phyloP scores from a whole-genome alignment of 1,140 invertebrate species.

The Ceratina calcarata region DNA sequence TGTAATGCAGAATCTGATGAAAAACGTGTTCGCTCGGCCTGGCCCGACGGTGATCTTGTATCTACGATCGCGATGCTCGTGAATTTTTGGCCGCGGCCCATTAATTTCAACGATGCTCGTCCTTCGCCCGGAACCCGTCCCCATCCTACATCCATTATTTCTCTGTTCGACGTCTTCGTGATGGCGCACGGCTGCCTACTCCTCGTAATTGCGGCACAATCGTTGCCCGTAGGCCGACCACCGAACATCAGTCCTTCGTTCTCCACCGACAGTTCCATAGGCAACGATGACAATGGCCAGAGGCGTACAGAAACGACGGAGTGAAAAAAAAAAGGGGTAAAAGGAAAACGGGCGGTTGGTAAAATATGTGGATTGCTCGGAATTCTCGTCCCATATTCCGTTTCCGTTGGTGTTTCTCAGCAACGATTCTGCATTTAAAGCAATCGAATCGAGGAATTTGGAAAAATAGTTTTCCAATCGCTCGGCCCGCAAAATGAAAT shows the following conservation, averaged over 20 bases:
- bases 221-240: conserved; percentile 35
- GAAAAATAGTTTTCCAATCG: not conserved
- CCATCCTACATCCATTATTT: conserved; percentile 48
- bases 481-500: conserved; percentile 1
- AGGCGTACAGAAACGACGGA: not conserved
- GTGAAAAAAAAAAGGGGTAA: not conserved
- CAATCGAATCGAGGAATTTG: too few species aligned
- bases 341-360: not conserved
- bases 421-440: not conserved
- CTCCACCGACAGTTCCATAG: conserved; percentile 22
- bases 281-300: conserved; percentile 49
- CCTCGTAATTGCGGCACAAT: conserved; percentile 60
- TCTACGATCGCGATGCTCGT: not conserved
- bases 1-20: not conserved
- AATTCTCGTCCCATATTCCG: conserved; percentile 20
- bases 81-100: conserved; percentile 34
- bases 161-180: conserved; percentile 54
- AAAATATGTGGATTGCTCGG: conserved; percentile 35
- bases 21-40: not conserved
- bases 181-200: conserved; percentile 40
- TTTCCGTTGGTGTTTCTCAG: too few species aligned
- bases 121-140: not conserved
- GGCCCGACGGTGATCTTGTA: conserved; percentile 13
- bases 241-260: conserved; percentile 15
- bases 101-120: conserved; percentile 54